Evolutionary conservation across 2,113 vertebrate species (phyloP).

Genomic region (Oncorhynchus gorbuscha): DNA sequence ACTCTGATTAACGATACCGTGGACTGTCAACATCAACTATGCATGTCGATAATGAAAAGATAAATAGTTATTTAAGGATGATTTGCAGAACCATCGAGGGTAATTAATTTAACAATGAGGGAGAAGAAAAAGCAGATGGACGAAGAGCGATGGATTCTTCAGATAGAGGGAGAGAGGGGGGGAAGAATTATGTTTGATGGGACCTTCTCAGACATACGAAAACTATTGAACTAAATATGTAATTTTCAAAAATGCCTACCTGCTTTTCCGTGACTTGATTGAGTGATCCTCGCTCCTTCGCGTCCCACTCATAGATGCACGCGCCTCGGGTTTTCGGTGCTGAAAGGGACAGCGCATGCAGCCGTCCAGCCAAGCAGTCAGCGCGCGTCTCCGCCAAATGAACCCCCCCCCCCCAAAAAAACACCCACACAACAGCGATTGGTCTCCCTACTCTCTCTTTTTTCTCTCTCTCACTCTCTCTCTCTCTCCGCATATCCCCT

Average conservation of each 20-base stretch:
- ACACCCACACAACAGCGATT: slow-evolving; percentile 73
- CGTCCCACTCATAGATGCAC: slow-evolving; percentile 52
- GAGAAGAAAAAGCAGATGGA: background rate
- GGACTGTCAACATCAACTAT: background rate
- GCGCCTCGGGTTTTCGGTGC: slow-evolving; percentile 74
- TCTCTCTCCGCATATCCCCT: slow-evolving; percentile 6
- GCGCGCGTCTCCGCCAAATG: slow-evolving; percentile 68
- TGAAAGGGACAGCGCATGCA: slow-evolving; percentile 71
- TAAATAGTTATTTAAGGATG: background rate
- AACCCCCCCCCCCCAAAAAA: slow-evolving; percentile 55
- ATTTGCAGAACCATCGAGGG: background rate
- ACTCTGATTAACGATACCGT: background rate
- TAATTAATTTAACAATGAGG: background rate
- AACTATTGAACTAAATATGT: slow-evolving; percentile 1
- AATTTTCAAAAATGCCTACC: slow-evolving; percentile 54
- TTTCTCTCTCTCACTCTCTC: background rate
- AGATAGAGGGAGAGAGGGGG: background rate
- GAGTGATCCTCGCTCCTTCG: slow-evolving; percentile 29
- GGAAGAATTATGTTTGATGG: background rate
- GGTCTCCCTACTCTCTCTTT: slow-evolving; percentile 57
- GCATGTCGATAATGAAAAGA: background rate
- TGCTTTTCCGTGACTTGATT: slow-evolving; percentile 41
- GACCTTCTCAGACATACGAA: background rate
- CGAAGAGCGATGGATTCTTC: background rate
- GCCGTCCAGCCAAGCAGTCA: slow-evolving; percentile 19